A percentile compares a stretch with the other conserved stretches of the same genome.
These are phyloP conservation scores for Pandion haliaetus DNA, from an alignment of 2,113 vertebrate genomes.

Conservation along the genomic window DNA sequence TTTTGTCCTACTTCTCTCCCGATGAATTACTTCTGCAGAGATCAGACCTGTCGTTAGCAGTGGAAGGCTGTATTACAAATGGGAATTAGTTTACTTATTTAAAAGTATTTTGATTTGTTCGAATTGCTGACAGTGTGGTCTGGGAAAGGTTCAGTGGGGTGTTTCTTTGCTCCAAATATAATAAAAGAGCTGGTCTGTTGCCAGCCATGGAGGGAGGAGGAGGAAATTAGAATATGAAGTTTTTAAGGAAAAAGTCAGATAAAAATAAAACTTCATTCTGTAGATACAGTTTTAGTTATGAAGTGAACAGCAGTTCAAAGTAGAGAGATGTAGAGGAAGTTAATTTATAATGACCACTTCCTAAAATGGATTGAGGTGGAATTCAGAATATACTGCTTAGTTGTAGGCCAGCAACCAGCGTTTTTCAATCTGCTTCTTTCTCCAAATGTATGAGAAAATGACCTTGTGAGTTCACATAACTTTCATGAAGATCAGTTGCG, in stretches of 20 bases:
- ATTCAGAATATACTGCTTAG: not conserved
- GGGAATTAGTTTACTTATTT: not conserved
- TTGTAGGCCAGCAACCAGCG: not conserved
- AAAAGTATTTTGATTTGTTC: constrained; percentile 6
- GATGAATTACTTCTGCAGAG: not conserved
- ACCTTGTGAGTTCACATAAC: not conserved
- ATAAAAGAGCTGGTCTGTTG: constrained; percentile 35
- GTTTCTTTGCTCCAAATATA: constrained; percentile 15
- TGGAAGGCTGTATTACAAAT: not conserved
- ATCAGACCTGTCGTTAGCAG: not conserved
- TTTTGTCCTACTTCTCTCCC: not conserved
- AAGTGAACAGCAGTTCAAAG: not conserved
- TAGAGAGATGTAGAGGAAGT: not conserved
- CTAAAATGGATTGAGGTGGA: not conserved
- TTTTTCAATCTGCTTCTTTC: not conserved
- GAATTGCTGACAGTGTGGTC: not conserved
- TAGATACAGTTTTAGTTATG: not conserved
- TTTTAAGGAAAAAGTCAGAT: constrained; percentile 16
- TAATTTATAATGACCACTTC: not conserved
- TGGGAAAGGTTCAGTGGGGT: not conserved
- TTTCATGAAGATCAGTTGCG: not conserved
- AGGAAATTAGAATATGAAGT: constrained; percentile 9
- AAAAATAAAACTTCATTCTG: constrained; percentile 35
- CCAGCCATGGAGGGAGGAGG: not conserved
- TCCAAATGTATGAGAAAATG: not conserved